Evolutionary conservation across 2,113 vertebrate genomes (phyloP), one percentile per base, ranked within the genome.

Genomic region (Dermatemys mawii): DNA sequence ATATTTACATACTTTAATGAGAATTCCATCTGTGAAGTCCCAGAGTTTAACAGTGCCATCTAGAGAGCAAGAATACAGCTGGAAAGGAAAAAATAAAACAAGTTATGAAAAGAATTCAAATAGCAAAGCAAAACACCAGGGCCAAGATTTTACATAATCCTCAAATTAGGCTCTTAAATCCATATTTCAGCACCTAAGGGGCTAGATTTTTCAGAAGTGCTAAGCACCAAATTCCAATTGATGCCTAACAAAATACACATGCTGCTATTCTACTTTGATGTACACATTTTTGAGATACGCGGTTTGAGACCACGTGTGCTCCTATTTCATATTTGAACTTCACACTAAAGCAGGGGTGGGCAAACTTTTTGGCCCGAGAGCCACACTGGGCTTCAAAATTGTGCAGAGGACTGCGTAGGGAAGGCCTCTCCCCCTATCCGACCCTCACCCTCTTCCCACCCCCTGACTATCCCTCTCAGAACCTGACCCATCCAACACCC

Each of bases 11-110:
- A 99, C 99, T 98, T 99, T 99, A 78, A 99, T 99, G 32, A 99
- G 98, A 96, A 99, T 99, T 29, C 99, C 99, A 88, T 99, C 99
- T 82, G 98, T 97, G 96, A 99, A 99, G 98, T 99, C 99, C 99
- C 99, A 99, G 8, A 99, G 97, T 86, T 98, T 99, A 97, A 99
- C 92, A 49, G 98, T 99, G 97, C 99, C 99, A 98, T 99, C 99
- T 83, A 97, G 82, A 86, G 99, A 99, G 57, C 98, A 99, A 54
- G 99, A 99, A 94, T 99, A 99, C 0, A 98, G 98, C 99, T 99
- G 97, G 94, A 96, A 73, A 3, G 44, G 41, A 86, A 63, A 63
- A 85, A 89, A 87, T 3, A 80, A 67, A 87, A 73, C 1, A 57
- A 55, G 41, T 81, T 54, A 87, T 60, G 82, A 91, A 22, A 53